Evolutionary conservation across 2,797 vertebrate genomes (phyloP).

Genomic region (Gymnodraco acuticeps): DNA sequence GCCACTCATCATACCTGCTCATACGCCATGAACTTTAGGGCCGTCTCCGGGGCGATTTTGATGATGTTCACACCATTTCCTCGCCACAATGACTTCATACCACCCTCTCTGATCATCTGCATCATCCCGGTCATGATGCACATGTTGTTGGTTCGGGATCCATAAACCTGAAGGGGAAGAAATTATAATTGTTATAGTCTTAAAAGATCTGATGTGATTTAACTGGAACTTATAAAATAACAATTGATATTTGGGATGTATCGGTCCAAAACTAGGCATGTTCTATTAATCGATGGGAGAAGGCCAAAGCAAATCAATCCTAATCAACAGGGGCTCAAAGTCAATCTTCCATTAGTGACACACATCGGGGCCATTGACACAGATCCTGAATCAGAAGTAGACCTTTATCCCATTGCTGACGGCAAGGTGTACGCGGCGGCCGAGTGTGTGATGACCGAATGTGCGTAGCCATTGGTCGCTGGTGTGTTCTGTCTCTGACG

Average conservation of each 20-base stretch:
- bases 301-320: neutral
- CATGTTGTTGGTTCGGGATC: conserved; percentile 94
- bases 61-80: conserved; percentile 95
- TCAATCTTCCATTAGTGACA: conserved; percentile 32
- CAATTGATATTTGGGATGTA: too few relatives aligned
- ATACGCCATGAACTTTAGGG: conserved; percentile 98
- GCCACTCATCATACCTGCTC: conserved; percentile 87
- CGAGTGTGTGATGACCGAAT: conserved; percentile 8
- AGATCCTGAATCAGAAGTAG: neutral
- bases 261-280: neutral
- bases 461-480: conserved; percentile 25
- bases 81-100: conserved; percentile 90
- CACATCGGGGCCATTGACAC: conserved; percentile 7
- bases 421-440: neutral
- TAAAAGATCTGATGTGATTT: neutral
- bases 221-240: too few relatives aligned
- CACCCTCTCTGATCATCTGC: conserved; percentile 96
- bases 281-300: neutral
- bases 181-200: neutral
- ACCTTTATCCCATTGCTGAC: conserved; percentile 6
- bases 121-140: conserved; percentile 92
- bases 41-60: conserved; percentile 95
- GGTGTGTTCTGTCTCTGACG: neutral
- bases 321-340: neutral
- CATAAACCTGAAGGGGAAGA: conserved; percentile 88